Evolutionary conservation across 2,113 vertebrate species (phyloP).

Genomic region (Trinectes maculatus): DNA sequence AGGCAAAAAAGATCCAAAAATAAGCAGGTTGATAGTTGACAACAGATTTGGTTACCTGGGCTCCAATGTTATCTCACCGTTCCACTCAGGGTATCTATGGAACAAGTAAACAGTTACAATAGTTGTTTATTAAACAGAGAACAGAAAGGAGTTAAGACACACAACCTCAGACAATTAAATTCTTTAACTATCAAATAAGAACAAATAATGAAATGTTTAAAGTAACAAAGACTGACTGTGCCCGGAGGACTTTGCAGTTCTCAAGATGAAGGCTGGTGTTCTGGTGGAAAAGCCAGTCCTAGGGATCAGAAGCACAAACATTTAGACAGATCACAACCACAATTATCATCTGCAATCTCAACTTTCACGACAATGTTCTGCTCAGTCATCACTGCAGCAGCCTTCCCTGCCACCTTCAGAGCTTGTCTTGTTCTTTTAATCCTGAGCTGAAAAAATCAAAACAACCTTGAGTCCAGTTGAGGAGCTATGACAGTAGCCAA

Average conservation of each 20-base stretch:
- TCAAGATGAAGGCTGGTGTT: slow-evolving; percentile 88
- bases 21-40: not conserved
- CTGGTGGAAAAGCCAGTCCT: slow-evolving; percentile 95
- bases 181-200: no score
- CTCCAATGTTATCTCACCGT: slow-evolving; percentile 77
- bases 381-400: not conserved
- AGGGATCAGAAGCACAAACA: slow-evolving; percentile 62
- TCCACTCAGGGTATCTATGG: slow-evolving; percentile 90
- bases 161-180: no score
- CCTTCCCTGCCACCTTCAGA: not conserved
- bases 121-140: no score
- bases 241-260: slow-evolving; percentile 85
- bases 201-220: not conserved
- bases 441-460: not conserved
- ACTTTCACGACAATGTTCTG: not conserved
- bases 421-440: not conserved
- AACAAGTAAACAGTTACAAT: not conserved
- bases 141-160: no score
- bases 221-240: slow-evolving; percentile 82
- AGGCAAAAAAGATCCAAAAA: not conserved
- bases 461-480: not conserved
- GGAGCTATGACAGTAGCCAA: no score
- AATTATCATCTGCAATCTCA: not conserved
- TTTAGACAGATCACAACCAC: slow-evolving; percentile 42
- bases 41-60: slow-evolving; percentile 38